Conservation (phyloP, 1,140 invertebrate genomes). For the Reticulitermes speratus region DNA sequence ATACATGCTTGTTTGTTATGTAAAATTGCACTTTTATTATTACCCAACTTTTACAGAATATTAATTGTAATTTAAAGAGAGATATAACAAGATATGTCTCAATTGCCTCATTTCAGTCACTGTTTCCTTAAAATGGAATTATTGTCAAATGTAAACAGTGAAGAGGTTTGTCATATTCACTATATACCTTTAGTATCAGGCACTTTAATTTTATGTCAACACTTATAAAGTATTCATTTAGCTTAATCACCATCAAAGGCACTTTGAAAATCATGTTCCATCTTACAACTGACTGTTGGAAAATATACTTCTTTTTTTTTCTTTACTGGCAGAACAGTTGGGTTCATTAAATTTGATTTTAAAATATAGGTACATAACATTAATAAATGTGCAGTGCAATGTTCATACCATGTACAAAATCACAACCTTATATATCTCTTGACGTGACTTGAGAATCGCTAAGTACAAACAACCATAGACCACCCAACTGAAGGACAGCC, state of each 20-base stretch:
- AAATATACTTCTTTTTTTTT: not conserved
- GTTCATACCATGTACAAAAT: slow-evolving; percentile 10
- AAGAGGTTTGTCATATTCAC: not conserved
- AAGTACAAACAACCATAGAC: not conserved
- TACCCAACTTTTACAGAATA: too few species aligned
- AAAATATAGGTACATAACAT: not conserved
- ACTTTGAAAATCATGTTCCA: slow-evolving; percentile 4
- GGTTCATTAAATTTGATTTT: not conserved
- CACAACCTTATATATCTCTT: not conserved
- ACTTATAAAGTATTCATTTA: not conserved
- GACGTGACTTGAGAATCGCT: not conserved
- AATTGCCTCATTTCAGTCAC: not conserved
- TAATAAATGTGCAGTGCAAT: not conserved
- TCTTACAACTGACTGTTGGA: not conserved
- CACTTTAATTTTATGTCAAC: not conserved
- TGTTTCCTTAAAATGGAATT: not conserved
- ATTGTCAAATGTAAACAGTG: not conserved
- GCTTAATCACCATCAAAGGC: not conserved
- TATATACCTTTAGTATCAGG: not conserved
- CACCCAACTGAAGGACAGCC: slow-evolving; percentile 1
- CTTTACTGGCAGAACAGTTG: not conserved
- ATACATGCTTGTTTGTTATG: too few species aligned
- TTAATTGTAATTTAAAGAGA: too few species aligned
- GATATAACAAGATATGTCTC: not conserved
- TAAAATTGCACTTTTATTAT: too few species aligned